These are phyloP conservation scores for Phaethon lepturus DNA, from an alignment of 2,113 vertebrate species.

Conservation along the genomic window DNA sequence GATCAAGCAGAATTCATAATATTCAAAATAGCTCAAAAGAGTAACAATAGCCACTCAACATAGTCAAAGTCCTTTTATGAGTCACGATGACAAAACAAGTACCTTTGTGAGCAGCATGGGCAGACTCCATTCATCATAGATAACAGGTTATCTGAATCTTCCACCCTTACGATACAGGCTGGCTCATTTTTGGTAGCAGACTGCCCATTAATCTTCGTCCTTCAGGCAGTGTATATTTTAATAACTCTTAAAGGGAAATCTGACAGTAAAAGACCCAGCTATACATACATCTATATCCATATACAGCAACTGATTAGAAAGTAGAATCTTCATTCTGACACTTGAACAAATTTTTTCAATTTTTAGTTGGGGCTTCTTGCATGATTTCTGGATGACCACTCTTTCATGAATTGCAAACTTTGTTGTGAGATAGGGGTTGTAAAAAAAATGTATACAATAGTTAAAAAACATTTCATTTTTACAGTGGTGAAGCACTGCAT, in stretches of 20 bases:
- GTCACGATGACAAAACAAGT: neutral
- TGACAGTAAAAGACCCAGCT: neutral
- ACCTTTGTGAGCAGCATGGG: neutral
- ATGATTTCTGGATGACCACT: neutral
- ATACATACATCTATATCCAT: neutral
- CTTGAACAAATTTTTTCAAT: neutral
- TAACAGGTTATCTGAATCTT: constrained; percentile 8
- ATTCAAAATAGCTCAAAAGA: neutral
- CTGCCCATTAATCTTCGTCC: neutral
- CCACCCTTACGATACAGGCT: neutral
- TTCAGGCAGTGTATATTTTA: neutral
- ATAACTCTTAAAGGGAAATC: neutral
- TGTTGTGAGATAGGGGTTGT: neutral
- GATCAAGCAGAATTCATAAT: neutral
- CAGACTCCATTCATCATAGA: neutral
- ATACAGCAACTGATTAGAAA: neutral
- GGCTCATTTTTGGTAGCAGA: constrained; percentile 1
- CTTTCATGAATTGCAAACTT: neutral
- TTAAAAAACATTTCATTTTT: neutral
- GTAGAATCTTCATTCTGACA: neutral
- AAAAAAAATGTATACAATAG: neutral
- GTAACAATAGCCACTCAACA: neutral
- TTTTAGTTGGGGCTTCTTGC: neutral
- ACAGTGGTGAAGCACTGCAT: neutral
- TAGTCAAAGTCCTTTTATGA: neutral